These are phyloP conservation scores for Cochlearius cochlearius DNA, from an alignment of 2,113 vertebrate species.

Conservation along the genomic window DNA sequence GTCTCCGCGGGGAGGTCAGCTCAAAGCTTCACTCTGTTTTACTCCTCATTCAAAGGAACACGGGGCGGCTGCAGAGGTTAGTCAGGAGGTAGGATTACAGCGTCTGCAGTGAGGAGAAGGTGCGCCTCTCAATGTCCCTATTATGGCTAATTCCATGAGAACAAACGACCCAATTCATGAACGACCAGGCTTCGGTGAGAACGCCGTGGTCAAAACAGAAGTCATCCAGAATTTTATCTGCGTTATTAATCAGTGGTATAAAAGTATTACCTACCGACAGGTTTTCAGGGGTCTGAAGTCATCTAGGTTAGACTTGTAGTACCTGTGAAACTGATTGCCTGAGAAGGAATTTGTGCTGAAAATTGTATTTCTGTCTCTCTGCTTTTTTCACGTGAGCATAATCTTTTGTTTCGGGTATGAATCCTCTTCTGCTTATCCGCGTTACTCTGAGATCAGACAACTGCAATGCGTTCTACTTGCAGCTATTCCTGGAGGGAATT, in stretches of 20 bases:
- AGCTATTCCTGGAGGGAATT: conserved; percentile 47
- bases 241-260: background rate
- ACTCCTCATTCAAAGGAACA: background rate
- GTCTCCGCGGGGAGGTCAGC: conserved; percentile 46
- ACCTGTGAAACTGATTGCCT: background rate
- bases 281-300: background rate
- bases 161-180: conserved; percentile 30
- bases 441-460: conserved; percentile 5
- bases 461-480: background rate
- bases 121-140: conserved; percentile 32
- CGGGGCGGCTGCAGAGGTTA: background rate
- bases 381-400: background rate
- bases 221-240: background rate
- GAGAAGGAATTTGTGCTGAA: background rate
- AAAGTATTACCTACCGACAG: background rate
- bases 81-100: conserved; percentile 51
- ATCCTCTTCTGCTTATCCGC: background rate
- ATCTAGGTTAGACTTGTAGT: background rate
- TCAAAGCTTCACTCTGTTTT: conserved; percentile 60
- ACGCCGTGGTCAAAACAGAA: background rate
- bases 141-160: conserved; percentile 21
- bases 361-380: background rate
- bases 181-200: background rate
- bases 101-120: conserved; percentile 33
- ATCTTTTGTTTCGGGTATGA: background rate